A percentile compares a stretch with the other conserved stretches of the same genome.
Conservation (phyloP, 2,113 vertebrate species). For the Tamias sibiricus region DNA sequence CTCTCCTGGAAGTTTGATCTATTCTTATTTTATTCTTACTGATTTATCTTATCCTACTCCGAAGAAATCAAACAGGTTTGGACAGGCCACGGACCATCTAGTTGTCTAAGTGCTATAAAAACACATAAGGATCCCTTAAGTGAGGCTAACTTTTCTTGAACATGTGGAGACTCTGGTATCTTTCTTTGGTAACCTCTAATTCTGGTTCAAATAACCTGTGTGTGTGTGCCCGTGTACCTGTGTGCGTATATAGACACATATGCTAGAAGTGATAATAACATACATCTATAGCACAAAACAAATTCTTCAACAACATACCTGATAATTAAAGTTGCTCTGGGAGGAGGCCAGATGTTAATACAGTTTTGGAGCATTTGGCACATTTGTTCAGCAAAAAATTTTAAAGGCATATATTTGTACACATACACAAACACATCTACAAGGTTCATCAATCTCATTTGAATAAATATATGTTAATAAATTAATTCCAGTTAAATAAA, state of each 20-base stretch:
- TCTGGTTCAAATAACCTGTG: background rate
- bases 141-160: background rate
- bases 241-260: background rate
- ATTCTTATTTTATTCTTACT: background rate
- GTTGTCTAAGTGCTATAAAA: background rate
- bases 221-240: background rate
- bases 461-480: constrained; percentile 21
- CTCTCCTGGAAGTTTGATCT: background rate
- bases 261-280: background rate
- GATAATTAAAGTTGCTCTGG: background rate
- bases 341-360: constrained; percentile 6
- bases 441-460: constrained; percentile 23
- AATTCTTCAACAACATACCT: background rate
- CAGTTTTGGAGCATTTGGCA: background rate
- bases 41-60: background rate
- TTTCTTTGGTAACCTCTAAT: background rate
- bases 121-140: background rate
- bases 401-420: background rate
- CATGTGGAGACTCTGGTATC: background rate
- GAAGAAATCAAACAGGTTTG: background rate
- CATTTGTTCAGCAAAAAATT: background rate
- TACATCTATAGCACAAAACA: background rate
- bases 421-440: background rate
- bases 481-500: constrained; percentile 49
- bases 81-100: background rate